phyloP scores from a whole-genome alignment of 2,113 vertebrate species.

The Psammodynastes pulverulentus region DNA sequence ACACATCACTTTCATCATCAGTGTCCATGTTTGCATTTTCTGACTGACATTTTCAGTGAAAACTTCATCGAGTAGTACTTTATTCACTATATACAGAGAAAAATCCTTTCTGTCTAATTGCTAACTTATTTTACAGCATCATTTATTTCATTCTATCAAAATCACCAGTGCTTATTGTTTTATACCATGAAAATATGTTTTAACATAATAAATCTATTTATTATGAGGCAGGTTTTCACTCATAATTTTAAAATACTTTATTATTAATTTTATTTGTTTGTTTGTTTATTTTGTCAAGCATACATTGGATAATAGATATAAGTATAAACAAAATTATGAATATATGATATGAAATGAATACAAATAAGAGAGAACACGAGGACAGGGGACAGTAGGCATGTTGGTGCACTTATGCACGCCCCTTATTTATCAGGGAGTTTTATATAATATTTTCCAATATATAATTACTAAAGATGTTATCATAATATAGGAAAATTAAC shows the following conservation, averaged over 20 bases:
- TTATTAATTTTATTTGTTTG: neutral
- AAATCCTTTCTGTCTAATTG: neutral
- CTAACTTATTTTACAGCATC: neutral
- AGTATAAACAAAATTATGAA: too few species aligned
- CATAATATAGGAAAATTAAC: neutral
- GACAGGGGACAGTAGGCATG: too few species aligned
- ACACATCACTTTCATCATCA: neutral
- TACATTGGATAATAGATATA: too few species aligned
- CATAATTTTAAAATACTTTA: neutral
- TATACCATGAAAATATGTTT: neutral
- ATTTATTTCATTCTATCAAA: neutral
- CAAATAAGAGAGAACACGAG: too few species aligned
- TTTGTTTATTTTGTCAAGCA: too few species aligned
- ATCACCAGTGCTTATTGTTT: neutral
- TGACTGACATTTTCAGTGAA: neutral
- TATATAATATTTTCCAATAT: neutral
- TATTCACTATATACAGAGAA: neutral
- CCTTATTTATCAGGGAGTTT: neutral
- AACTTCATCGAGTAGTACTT: neutral
- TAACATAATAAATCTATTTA: conserved; percentile 5
- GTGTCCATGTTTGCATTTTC: neutral
- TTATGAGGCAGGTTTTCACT: neutral
- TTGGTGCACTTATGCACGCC: too few species aligned
- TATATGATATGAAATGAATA: too few species aligned
- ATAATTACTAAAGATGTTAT: neutral